Evolutionary conservation across 2,888 invertebrate species (phyloP).

Genomic region (Scaptomyza reducta): DNA sequence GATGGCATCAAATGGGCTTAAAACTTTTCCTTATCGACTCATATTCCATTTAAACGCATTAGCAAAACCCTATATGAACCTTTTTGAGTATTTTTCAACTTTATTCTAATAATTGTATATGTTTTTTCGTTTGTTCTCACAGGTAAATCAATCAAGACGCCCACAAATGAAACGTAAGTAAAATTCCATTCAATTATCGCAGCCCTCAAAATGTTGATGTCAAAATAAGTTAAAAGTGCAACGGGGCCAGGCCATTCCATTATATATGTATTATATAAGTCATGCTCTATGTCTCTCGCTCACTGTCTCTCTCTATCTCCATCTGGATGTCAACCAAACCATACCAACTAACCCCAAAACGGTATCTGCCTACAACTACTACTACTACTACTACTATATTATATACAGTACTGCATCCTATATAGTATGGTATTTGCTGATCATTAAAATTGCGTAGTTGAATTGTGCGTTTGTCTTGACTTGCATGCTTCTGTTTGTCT

Average conservation of each 20-base stretch:
- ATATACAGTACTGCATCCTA: slow-evolving; percentile 8
- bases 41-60: slow-evolving; percentile 26
- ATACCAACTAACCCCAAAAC: slow-evolving; percentile 58
- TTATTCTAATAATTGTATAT: slow-evolving; percentile 9
- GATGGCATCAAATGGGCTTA: slow-evolving; percentile 21
- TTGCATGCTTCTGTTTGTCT: slow-evolving; percentile 57
- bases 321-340: slow-evolving; percentile 19
- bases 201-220: slow-evolving; percentile 28
- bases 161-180: slow-evolving; percentile 84
- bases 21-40: not conserved
- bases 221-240: slow-evolving; percentile 64
- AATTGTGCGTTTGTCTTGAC: slow-evolving; percentile 52
- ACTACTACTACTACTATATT: slow-evolving; percentile 10
- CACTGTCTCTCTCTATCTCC: slow-evolving; percentile 1
- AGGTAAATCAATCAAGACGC: slow-evolving; percentile 83
- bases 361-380: slow-evolving; percentile 60
- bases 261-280: slow-evolving; percentile 8
- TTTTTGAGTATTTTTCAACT: not conserved
- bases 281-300: slow-evolving; percentile 32
- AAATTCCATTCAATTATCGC: not conserved
- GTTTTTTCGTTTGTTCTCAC: slow-evolving; percentile 45
- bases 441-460: not conserved
- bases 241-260: slow-evolving; percentile 49
- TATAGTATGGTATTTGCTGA: slow-evolving; percentile 2
- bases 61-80: not conserved